Evolutionary conservation across 2,113 vertebrate species (phyloP), one percentile per base, ranked within the genome.

Genomic region (Nothoprocta perdicaria): DNA sequence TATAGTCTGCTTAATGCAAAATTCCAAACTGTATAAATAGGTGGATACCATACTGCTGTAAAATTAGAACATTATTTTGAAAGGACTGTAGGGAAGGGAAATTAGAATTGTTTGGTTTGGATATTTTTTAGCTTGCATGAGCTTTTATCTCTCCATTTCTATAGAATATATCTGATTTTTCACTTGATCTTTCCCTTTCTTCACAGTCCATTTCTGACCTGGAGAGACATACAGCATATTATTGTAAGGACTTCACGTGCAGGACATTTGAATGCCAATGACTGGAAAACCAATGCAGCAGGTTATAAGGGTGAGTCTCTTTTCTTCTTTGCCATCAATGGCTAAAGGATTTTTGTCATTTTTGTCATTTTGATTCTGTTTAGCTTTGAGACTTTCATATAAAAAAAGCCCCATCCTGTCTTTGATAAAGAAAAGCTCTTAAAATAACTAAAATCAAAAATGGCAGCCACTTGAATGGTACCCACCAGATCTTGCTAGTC

Each of bases 251-350:
- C 99, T 41, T 99, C 99, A 79, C 98, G 98, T 96, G 98, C 99
- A 23, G 99, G 99, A 96, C 99, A 99, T 97, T 98, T 99, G 95
- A 99, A 98, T 80, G 99, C 99, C 92, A 98, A 99, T 52, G 99
- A 99, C 98, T 99, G 99, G 99, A 99, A 99, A 98, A 99, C 98
- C 78, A 99, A 99, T 96, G 98, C 99, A 66, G 99, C 99, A 97
- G 99, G 99, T 96, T 99, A 99, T 97, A 99, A 99, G 89, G 99
- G 99, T 99, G 98, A 96, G 83, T 33, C 94, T 91, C 83, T 88
- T 97, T 97, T 97, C 93, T 95, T 97, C 79, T 97, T 97, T 77
- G 38, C 85, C 82, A 86, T 95, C 84, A 93, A 72, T 95, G 86
- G 80, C 93, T 88, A 86, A 57, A 82, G 83, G 67, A 95, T 95